Evolutionary conservation across 1,140 invertebrate genomes (phyloP), one percentile per base, ranked within the genome.

Genomic region (Nasonia giraulti): DNA sequence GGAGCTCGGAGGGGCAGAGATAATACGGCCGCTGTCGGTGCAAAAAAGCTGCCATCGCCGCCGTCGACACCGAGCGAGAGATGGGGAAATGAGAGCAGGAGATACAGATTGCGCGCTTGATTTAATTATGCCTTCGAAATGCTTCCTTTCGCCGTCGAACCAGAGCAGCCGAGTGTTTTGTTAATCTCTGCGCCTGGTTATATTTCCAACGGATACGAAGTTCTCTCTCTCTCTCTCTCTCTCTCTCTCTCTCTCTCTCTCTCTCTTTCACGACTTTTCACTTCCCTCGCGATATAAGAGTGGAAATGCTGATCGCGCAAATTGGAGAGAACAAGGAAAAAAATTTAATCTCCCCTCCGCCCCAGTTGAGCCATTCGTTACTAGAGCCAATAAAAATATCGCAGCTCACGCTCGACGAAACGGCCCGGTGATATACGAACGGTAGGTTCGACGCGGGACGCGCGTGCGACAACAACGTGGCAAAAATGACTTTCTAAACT

Each of bases 51-150:
- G 5, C 2, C 50, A 17, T 2, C 50, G 50, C 50, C 12, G 12
- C 12, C 50, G 17, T 20, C 50, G 14, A 55, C 50, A 20, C 50
- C 40, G 1, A 44, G 40, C 50, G 11, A 55, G 50, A 55, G 17
- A 17, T 55, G 50, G 14, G 12, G 50, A 55, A 55, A 17, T 14
- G 11, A 17, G 12, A 20, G 14, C 50, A 17, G 50, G 50, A 55
- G 50, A 55, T 55, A 17, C 17, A 55, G 50, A 55, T 55, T 55
- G 14, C 12, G 50, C 5, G 4, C 50, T 55, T 55, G 50, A 55
- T 69, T 69, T 69, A 69, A 69, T 69, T 69, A 69, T 69, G 23
- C 66, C 27, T n/a, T 69, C 23, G 27, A 69, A 69, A 69, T 27
- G 27, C 17, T 69, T 69, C 23, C 66, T 69, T 69, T 27, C 17